Percentiles rank a stretch among this genome's conserved stretches.
These are phyloP conservation scores for Sturnus vulgaris DNA, from an alignment of 2,113 vertebrate species.

Conservation along the genomic window DNA sequence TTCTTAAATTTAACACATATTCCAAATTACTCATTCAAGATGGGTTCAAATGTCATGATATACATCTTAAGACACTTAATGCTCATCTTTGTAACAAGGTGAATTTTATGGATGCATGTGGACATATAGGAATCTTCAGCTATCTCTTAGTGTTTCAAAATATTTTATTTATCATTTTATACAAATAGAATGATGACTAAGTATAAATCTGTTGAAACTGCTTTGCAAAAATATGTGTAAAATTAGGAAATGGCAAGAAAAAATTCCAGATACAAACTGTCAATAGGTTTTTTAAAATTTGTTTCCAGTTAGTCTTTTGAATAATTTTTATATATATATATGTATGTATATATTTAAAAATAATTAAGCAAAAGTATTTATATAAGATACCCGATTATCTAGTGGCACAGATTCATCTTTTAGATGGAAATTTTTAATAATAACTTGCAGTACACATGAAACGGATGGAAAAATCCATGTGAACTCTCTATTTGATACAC, in stretches of 20 bases:
- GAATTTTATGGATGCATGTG: background rate
- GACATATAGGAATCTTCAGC: constrained; percentile 42
- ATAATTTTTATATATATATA: constrained; percentile 7
- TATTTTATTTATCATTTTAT: constrained; percentile 49
- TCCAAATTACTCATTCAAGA: constrained; percentile 52
- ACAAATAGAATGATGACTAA: constrained; percentile 59
- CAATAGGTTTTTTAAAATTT: constrained; percentile 29
- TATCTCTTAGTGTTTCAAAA: constrained; percentile 42
- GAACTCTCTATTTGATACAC: background rate
- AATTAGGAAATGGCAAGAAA: constrained; percentile 59
- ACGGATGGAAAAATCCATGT: background rate
- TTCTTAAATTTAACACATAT: constrained; percentile 50
- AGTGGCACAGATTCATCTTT: constrained; percentile 22
- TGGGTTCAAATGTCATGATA: background rate
- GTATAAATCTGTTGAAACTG: constrained; percentile 58
- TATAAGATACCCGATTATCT: constrained; percentile 11
- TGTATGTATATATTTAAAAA: constrained; percentile 31
- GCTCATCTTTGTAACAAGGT: background rate
- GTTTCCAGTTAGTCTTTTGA: constrained; percentile 14
- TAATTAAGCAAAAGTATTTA: constrained; percentile 33
- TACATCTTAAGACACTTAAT: background rate
- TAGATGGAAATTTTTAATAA: background rate
- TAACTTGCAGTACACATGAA: background rate
- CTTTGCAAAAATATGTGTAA: constrained; percentile 60
- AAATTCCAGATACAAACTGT: constrained; percentile 44